phyloP scores from a whole-genome alignment of 2,888 invertebrate genomes.

The Panzeria rudis region DNA sequence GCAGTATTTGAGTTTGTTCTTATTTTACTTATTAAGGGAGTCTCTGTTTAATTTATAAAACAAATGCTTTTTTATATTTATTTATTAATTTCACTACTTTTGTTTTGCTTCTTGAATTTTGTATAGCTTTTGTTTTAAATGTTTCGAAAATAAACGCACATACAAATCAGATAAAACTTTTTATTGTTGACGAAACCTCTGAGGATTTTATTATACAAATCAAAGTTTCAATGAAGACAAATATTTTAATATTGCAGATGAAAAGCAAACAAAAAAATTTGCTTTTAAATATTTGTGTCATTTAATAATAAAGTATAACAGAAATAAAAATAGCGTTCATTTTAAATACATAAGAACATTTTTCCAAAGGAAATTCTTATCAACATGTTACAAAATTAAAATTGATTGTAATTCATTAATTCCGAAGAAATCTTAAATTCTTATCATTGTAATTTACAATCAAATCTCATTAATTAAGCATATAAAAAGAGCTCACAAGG shows the following conservation, averaged over 20 bases:
- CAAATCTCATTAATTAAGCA: no score
- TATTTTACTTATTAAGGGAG: slow-evolving; percentile 61
- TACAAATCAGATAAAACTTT: neutral
- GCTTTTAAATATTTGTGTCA: neutral
- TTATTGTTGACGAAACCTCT: slow-evolving; percentile 8
- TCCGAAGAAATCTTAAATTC: no score
- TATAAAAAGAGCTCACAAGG: no score
- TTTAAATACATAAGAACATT: no score
- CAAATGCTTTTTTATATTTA: slow-evolving; percentile 34
- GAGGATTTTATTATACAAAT: slow-evolving; percentile 25
- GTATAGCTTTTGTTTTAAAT: slow-evolving; percentile 15
- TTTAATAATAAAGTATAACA: no score
- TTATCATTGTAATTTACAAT: no score
- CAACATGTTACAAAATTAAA: no score
- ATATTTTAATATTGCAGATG: neutral
- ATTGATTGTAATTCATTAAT: no score
- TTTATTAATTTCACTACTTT: slow-evolving; percentile 8
- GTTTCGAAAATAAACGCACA: neutral
- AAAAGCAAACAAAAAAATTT: neutral
- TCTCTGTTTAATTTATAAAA: slow-evolving; percentile 64
- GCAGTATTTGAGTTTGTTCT: slow-evolving; percentile 36
- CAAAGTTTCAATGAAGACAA: slow-evolving; percentile 8
- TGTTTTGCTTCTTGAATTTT: slow-evolving; percentile 4
- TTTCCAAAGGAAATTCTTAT: no score
- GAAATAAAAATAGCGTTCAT: no score